Conservation (phyloP, 2,797 vertebrate species). For the Rhinogobio ventralis region DNA sequence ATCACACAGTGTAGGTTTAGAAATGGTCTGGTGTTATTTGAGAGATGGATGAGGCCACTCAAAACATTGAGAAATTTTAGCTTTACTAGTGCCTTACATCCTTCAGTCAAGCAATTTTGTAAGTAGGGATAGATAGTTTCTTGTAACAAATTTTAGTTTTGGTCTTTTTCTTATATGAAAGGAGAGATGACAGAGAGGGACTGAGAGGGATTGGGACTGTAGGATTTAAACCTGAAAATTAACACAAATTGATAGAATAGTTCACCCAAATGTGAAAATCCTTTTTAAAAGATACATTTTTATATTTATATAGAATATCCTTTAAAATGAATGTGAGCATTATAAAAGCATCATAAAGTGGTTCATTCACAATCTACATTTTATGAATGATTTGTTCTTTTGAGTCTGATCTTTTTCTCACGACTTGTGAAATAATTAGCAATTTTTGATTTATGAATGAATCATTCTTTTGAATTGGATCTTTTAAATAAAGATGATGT, state of each 20-base stretch:
- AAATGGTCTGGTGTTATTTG: conserved; percentile 48
- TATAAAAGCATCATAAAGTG: not conserved
- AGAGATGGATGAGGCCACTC: conserved; percentile 40
- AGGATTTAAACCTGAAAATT: not conserved
- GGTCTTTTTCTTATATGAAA: conserved; percentile 1
- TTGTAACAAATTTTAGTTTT: not conserved
- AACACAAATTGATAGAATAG: not conserved
- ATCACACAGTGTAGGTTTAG: conserved; percentile 44
- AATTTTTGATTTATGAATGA: not conserved
- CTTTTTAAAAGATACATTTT: fast-evolving
- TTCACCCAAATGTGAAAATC: not conserved
- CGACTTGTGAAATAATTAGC: not conserved
- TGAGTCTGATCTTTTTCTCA: not conserved
- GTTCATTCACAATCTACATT: not conserved
- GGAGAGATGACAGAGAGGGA: not conserved
- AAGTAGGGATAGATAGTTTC: not conserved
- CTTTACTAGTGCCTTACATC: conserved; percentile 12
- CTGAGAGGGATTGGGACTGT: not conserved
- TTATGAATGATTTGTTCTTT: not conserved
- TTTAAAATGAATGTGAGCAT: not conserved
- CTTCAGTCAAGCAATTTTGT: not conserved
- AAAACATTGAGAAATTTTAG: conserved; percentile 18
- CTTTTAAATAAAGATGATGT: too few relatives aligned
- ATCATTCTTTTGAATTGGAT: not conserved
- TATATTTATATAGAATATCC: too few relatives aligned